Percentiles rank a stretch among this genome's conserved stretches.
Conservation (phyloP, 2,797 vertebrate genomes). For the Aeoliscus strigatus region DNA sequence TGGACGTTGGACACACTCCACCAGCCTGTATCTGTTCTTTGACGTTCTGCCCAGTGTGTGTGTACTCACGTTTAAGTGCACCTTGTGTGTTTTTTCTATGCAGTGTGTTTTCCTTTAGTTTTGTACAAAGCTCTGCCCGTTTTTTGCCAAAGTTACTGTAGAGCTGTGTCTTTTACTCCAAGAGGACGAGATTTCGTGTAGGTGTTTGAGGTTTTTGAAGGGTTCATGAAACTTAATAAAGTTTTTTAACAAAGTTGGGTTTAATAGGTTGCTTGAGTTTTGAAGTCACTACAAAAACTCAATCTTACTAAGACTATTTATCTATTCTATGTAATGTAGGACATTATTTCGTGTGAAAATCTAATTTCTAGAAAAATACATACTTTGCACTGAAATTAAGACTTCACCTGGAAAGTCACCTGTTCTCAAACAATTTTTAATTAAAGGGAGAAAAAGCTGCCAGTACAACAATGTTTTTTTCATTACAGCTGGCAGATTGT, state of each 20-base stretch:
- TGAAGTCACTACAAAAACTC: too few species aligned
- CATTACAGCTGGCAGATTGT: too few species aligned
- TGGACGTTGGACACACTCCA: constrained; percentile 23
- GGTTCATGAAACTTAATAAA: constrained; percentile 59
- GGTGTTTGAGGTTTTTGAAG: constrained; percentile 53
- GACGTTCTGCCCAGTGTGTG: constrained; percentile 11
- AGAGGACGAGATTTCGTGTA: constrained; percentile 33
- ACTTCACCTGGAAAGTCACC: too few species aligned
- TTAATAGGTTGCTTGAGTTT: too few species aligned
- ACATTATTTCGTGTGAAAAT: too few species aligned
- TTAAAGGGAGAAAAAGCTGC: too few species aligned
- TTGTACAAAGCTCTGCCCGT: constrained; percentile 40
- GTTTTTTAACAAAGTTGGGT: constrained; percentile 5
- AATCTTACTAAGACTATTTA: too few species aligned
- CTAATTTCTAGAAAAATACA: too few species aligned
- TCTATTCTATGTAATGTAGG: too few species aligned
- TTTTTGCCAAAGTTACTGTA: constrained; percentile 54
- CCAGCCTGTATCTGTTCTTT: neutral
- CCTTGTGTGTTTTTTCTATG: constrained; percentile 16
- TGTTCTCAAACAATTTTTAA: too few species aligned
- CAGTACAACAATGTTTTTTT: too few species aligned
- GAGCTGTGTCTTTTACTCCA: constrained; percentile 15
- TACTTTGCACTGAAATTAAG: too few species aligned
- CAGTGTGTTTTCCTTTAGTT: constrained; percentile 28
- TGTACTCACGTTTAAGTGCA: neutral